Base-by-base conservation (phyloP, 2,888 invertebrate genomes). In the Tipula confusa region DNA sequence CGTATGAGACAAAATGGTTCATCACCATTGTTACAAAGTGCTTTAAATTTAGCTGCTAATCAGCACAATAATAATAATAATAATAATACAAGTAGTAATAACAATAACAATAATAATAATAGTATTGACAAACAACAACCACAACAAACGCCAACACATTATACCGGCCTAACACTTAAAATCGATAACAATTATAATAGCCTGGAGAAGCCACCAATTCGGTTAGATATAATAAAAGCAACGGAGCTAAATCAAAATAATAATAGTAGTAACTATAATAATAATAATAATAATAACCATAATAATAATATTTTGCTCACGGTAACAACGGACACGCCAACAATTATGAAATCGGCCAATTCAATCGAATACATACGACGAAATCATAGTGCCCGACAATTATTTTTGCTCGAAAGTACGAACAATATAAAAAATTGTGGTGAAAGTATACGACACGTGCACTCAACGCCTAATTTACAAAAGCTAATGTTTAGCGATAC, bases 1-100 rank as follows among this genome's bases (percentile, higher is more conserved):
- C 87, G 89, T 33, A 89, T 90, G 88, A 87, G 89, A 1, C 89
- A 90, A 83, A 90, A 90, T 84, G 90, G 89, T 24, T 90, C 90
- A 3, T 90, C 90, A 29, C 90, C 89, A 80, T 85, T 90, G 83
- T 85, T 90, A 33, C 89, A 90, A 85, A 89, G 89, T 86, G 89
- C 90, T 5, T 85, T 89, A 5, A 90, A 90, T 85, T 86, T 90
- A 24, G 88, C 88, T 0, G 83, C 85, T 36, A 36, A 84, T 79
- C 84, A 85, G 64, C 82, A 43, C 29, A 64, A 79, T 79, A 64
- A 80, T 80, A 83, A 33, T 28, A 33, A 33, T 36, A 36, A 36
- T 28, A 36, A 36, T 13, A 84, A 83, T 38, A 83, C 13, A 3
- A 81, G 13, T 29, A 83, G 29, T 79, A 36, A 79, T 36, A 33